Evolutionary conservation across 2,797 vertebrate genomes (phyloP), one percentile per base, ranked within the genome.

Genomic region (Synanceia verrucosa): DNA sequence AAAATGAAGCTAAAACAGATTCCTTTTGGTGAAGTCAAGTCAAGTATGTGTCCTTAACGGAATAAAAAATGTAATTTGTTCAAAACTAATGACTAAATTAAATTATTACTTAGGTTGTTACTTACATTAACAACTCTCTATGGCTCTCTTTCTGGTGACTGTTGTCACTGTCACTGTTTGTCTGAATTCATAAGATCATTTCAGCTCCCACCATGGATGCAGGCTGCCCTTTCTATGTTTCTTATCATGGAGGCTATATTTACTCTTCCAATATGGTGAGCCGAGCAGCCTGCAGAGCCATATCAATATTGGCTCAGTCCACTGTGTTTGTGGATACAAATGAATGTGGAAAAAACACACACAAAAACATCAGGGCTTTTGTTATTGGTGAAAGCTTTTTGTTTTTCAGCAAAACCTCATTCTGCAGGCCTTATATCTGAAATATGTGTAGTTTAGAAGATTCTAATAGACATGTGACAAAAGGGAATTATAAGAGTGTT

Each of bases 241-340:
- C 81, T 90, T 90, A 90, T 91, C 89, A 48, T 67, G 24, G 58
- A 39, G 66, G 69, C 73, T 84, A 62, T 92, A 88, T 93, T 94
- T 93, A 87, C 86, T 90, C 83, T 84, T 84, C 83, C 78, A 90
- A 70, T 72, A 76, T 72, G 75, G 82, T 75, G 86, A 76, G 88
- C 82, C 19, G 73, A 78, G 87, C 74, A 47, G 81, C 82, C 79
- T 79, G 81, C 79, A 70, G 81, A 66, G 70, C 76, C 88, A 65
- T 88, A 93, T 93, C 93, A 93, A 90, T 93, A 90, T 94, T 93
- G 77, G 84, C 84, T 93, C 85, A 86, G 87, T 65, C 62, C 3
- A 67, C 65, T 71, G 71, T 86, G 87, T 90, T 89, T 89, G 86
- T 79, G 79, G 86, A 91, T 85, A 90, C 79, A 86, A 86, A 88